Evolutionary conservation across 1,140 invertebrate species (phyloP).

Genomic region (Chrysoperla carnea): DNA sequence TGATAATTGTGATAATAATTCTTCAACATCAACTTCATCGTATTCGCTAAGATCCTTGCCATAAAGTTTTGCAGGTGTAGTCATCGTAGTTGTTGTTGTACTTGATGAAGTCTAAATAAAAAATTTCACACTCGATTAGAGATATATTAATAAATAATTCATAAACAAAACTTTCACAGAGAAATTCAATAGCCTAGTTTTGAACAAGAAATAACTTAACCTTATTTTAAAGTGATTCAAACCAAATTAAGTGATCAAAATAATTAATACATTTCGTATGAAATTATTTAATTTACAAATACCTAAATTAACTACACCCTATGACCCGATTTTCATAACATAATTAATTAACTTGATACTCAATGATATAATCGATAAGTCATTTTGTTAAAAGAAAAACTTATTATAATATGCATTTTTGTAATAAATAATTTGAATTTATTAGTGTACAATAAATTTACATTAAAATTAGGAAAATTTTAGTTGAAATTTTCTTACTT

Average conservation of each 20-base stretch:
- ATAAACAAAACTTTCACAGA: conserved; percentile 1
- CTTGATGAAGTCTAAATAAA: conserved; percentile 62
- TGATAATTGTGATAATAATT: conserved; percentile 82
- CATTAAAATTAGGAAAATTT: no score
- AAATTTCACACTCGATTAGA: not conserved
- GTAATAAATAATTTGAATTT: no score
- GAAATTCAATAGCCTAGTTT: not conserved
- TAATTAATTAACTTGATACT: no score
- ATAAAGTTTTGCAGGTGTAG: conserved; percentile 74
- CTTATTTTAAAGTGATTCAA: not conserved
- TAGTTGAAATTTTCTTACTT: no score
- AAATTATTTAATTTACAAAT: conserved; percentile 10
- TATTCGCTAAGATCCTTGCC: conserved; percentile 86
- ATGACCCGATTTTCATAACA: no score
- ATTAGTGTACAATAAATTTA: no score
- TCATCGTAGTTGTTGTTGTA: conserved; percentile 73
- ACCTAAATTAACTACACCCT: conserved; percentile 14
- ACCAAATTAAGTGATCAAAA: not conserved
- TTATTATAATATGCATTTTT: no score
- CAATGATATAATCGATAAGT: no score
- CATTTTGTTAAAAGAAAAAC: no score
- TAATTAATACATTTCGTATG: conserved; percentile 2
- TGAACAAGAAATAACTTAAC: not conserved
- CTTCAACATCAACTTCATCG: conserved; percentile 93
- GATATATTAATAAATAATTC: conserved; percentile 4